Evolutionary conservation across 2,888 invertebrate genomes (phyloP).

Genomic region (Odontocolon sp.): DNA sequence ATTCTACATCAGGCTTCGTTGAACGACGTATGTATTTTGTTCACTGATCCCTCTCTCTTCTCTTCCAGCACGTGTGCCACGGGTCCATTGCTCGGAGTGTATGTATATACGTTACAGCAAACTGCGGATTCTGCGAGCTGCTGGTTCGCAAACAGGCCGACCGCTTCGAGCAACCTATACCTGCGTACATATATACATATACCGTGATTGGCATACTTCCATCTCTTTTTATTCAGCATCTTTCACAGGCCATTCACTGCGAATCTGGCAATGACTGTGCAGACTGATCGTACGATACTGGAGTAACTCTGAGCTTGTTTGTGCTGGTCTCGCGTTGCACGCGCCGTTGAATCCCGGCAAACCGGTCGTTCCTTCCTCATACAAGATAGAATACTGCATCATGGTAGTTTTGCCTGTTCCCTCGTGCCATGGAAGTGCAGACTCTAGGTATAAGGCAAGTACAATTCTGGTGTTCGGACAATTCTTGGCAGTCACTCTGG

Average conservation of each 20-base stretch:
- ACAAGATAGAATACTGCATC: not conserved
- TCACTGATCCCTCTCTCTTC: not conserved
- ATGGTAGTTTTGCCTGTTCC: too few relatives aligned
- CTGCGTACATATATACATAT: not conserved
- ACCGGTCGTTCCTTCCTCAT: conserved; percentile 46
- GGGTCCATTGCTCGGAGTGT: conserved; percentile 2
- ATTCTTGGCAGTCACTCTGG: too few relatives aligned
- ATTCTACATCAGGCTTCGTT: too few relatives aligned
- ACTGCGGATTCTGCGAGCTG: conserved; percentile 9
- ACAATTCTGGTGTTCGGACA: too few relatives aligned
- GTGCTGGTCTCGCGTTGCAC: conserved; percentile 34
- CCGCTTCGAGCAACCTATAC: conserved; percentile 9
- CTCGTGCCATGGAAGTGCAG: too few relatives aligned
- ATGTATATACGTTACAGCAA: not conserved
- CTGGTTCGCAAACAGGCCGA: conserved; percentile 24
- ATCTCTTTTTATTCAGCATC: too few relatives aligned
- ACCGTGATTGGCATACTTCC: too few relatives aligned
- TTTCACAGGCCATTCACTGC: too few relatives aligned
- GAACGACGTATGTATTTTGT: too few relatives aligned
- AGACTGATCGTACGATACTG: not conserved
- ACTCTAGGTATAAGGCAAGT: too few relatives aligned
- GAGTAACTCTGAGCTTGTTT: conserved; percentile 37
- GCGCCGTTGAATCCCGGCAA: conserved; percentile 30
- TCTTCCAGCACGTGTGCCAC: conserved; percentile 18
- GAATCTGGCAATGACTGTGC: too few relatives aligned